Base-by-base conservation (phyloP, 2,797 vertebrate species). In the Microcaecilia unicolor region DNA sequence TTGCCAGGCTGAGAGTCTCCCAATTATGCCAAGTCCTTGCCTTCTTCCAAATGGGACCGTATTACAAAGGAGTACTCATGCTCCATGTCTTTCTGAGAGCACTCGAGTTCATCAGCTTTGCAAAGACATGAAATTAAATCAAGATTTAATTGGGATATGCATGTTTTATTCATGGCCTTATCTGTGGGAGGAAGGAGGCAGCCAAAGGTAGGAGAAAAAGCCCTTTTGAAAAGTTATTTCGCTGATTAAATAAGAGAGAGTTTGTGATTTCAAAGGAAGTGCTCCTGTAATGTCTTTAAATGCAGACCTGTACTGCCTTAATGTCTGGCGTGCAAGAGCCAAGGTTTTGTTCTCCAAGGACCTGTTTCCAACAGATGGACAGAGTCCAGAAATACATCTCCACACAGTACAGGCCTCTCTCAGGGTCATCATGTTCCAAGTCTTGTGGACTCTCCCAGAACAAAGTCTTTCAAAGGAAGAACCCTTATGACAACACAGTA, bases 51-150 rank as follows among this genome's bases (percentile, higher is more conserved):
- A 55, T 81, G 76, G 56, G 76, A 51, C 64, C 64, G 67, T 78
- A 74, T 83, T 86, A 89, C 81, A 83, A 91, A 86, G 85, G 77
- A 83, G 83, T 77, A 72, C 74, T 76, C 84, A 79, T 76, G 76
- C 44, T 63, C 69, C 54, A 40, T 48, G 66, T 79, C 74, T 86
- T 83, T 80, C 78, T 85, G 78, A 85, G 86, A 85, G 80, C 76
- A 75, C 81, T 81, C 44, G 64, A 83, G 82, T 88, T 87, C 83
- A 85, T 91, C 85, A 87, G 78, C 81, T 89, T 81, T 83, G 83
- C 84, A 83, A 84, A 85, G 77, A 75, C 70, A 67, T 79, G 75
- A 83, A 84, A 85, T 81, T 89, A 87, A 84, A 87, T 82, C 69
- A 81, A 76, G 72, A 74, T 80, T 82, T 91, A 91, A 91, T 87